These are phyloP conservation scores for Hypsopygia costalis DNA, from an alignment of 2,888 invertebrate species.

Conservation along the genomic window DNA sequence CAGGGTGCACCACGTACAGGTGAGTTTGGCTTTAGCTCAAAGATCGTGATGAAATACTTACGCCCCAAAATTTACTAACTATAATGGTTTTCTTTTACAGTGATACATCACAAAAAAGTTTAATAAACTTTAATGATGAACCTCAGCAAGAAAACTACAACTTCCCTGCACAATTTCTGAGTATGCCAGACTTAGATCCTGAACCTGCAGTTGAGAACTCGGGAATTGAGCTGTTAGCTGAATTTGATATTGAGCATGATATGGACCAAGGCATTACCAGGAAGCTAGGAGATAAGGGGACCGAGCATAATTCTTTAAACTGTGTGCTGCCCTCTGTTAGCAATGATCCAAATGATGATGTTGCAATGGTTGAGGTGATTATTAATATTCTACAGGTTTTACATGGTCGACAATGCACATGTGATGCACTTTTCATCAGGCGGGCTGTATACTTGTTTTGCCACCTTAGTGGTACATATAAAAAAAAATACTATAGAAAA, in stretches of 20 bases:
- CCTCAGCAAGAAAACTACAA: constrained; percentile 47
- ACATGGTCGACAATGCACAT: no score
- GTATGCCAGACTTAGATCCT: constrained; percentile 63
- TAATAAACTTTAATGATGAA: constrained; percentile 51
- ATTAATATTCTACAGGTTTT: no score
- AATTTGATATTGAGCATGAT: constrained; percentile 61
- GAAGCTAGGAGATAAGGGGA: constrained; percentile 36
- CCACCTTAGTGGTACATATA: no score
- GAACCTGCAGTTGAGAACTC: constrained; percentile 39
- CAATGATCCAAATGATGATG: constrained; percentile 62
- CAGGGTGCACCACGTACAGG: no score
- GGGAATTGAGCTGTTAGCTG: constrained; percentile 55
- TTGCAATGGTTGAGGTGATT: constrained; percentile 52
- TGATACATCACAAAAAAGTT: constrained; percentile 37
- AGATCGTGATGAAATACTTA: no score
- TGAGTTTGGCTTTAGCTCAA: no score
- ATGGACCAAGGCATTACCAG: constrained; percentile 43
- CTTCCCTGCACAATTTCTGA: constrained; percentile 53
- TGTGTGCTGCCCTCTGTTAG: constrained; percentile 69
- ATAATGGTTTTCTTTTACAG: constrained; percentile 45
- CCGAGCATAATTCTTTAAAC: constrained; percentile 52
- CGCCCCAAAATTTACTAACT: no score
- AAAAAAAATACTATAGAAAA: no score
- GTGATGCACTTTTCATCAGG: no score
- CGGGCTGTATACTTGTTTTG: no score